Base-by-base conservation (phyloP, 2,113 vertebrate species). In the Alosa alosa region DNA sequence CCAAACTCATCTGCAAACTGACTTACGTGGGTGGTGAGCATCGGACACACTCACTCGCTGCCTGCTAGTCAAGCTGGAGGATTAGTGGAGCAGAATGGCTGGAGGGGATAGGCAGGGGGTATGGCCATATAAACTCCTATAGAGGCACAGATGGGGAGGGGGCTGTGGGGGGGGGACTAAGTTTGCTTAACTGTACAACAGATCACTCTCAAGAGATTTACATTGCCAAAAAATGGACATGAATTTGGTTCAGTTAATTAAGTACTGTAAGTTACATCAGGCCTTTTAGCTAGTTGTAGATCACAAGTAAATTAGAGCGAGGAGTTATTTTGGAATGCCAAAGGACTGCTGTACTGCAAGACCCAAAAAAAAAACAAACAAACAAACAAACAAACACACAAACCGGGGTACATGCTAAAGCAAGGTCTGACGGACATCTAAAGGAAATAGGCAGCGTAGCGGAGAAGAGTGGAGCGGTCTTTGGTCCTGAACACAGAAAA, bases 401-500 rank as follows among this genome's bases (percentile, higher is more conserved):
- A 25, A 72, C n/a, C 31, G 1, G 5, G 11, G 25, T 18, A 18
- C 55, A 60, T 41, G 36, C 31, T 4, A 78, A 15, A 13, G 36
- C 31, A 36, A 39, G 31, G 7, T 78, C 22, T 64, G 60, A 64
- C 8, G 60, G 60, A n/a, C 20, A 64, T 64, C 22, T 64, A 22
- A 78, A 78, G 10, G 3, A 78, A 78, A 78, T 17, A 78, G 31
- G 72, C 36, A 78, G 72, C 72, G 1, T 17, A 78, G 72, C 72
- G 39, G 72, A 41, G 72, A 15, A 78, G 72, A n/a, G 11, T 6
- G 13, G 1, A 31, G 6, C 47, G 10, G 41, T 81, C 82, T 83
- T 85, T 83, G 84, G 68, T 83, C 84, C 68, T 83, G 15, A 50
- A 50, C 11, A 82, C 9, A 82, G 31, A 44, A 60, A 17, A 39